A percentile compares a stretch with the other conserved stretches of the same genome.
These are phyloP conservation scores for Corythoichthys haematopterus DNA, from an alignment of 2,113 vertebrate species.

Conservation along the genomic window DNA sequence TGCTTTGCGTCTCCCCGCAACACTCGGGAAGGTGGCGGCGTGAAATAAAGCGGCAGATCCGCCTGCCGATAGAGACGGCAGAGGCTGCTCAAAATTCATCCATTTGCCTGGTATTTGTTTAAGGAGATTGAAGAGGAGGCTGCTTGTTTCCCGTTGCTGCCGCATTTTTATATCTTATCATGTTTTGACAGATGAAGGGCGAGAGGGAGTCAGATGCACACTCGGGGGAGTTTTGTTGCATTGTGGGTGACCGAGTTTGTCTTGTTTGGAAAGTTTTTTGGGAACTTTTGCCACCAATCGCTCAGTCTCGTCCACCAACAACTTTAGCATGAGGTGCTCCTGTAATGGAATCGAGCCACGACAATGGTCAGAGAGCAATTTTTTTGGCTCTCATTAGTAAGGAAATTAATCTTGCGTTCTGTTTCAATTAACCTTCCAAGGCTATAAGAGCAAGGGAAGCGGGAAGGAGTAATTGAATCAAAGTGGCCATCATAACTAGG, in stretches of 20 bases:
- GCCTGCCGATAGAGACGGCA: constrained; percentile 49
- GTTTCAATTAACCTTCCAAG: constrained; percentile 78
- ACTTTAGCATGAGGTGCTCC: background rate
- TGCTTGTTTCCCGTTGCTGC: constrained; percentile 50
- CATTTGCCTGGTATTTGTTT: constrained; percentile 72
- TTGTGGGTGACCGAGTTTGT: constrained; percentile 32
- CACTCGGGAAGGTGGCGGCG: constrained; percentile 34
- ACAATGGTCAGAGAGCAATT: constrained; percentile 50
- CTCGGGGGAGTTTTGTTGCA: constrained; percentile 32
- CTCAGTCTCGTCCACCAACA: background rate
- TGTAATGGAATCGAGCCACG: constrained; percentile 9
- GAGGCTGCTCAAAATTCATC: constrained; percentile 69
- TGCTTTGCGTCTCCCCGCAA: constrained; percentile 37
- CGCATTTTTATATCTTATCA: constrained; percentile 67
- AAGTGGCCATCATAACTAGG: constrained; percentile 60
- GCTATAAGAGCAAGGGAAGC: constrained; percentile 52
- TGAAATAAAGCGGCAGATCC: constrained; percentile 60
- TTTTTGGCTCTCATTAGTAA: constrained; percentile 69
- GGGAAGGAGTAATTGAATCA: constrained; percentile 70
- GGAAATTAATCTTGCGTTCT: constrained; percentile 76
- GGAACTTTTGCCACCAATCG: constrained; percentile 5
- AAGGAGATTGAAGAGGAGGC: constrained; percentile 68
- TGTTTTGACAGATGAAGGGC: constrained; percentile 62
- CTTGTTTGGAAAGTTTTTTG: constrained; percentile 27
- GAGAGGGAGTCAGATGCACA: constrained; percentile 40